phyloP scores from a whole-genome alignment of 1,140 invertebrate genomes.

The Asbolus verrucosus region DNA sequence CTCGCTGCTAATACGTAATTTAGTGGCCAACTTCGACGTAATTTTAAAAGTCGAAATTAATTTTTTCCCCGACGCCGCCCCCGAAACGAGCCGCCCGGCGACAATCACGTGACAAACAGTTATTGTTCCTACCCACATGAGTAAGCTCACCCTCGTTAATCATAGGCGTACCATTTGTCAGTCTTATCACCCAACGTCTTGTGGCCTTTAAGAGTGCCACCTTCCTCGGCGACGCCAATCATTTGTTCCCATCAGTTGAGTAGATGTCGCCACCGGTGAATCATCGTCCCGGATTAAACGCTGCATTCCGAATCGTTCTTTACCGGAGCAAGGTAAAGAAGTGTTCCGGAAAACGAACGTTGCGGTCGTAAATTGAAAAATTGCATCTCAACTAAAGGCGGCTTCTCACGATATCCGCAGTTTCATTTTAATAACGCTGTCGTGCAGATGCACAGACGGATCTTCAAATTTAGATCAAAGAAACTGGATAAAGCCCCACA shows the following conservation, averaged over 20 bases:
- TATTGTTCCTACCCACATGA: conserved; percentile 31
- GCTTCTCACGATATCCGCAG: background rate
- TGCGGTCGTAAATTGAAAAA: conserved; percentile 41
- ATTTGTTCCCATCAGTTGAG: conserved; percentile 44
- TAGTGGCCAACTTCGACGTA: conserved; percentile 9
- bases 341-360: too few species aligned
- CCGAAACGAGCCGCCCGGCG: conserved; percentile 9
- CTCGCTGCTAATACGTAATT: conserved; percentile 34
- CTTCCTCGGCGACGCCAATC: conserved; percentile 40
- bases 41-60: conserved; percentile 35
- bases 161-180: conserved; percentile 53
- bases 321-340: too few species aligned
- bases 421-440: background rate
- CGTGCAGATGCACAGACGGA: too few species aligned
- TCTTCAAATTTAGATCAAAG: too few species aligned
- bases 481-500: too few species aligned
- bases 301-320: conserved; percentile 26
- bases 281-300: conserved; percentile 43
- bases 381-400: conserved; percentile 23
- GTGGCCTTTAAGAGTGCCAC: conserved; percentile 45
- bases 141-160: conserved; percentile 47
- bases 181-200: conserved; percentile 50
- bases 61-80: too few species aligned
- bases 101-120: conserved; percentile 13
- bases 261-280: too few species aligned